Base-by-base conservation (phyloP, 1,140 invertebrate species). In the Maniola jurtina region DNA sequence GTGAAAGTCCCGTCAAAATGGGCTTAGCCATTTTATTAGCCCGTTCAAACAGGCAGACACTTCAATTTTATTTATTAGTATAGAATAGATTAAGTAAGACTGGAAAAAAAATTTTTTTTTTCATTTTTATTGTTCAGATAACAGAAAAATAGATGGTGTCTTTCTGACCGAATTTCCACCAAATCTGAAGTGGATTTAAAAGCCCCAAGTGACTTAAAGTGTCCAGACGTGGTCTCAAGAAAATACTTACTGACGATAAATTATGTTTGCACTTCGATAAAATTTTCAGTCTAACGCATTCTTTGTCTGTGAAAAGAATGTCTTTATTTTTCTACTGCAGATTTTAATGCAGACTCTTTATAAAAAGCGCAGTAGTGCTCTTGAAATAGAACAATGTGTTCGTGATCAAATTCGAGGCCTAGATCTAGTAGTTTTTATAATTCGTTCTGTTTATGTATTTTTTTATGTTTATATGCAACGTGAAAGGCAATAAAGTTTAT, bases 131-230 rank as follows among this genome's bases (percentile, higher is more conserved):
- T n/a, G n/a, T n/a, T n/a, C 13, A 48, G 13, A 48, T 11, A 50
- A 16, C 15, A 16, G 15, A 52, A 16, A 52, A 16, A 15, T 10
- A 25, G 14, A 15, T 25, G 7, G 2, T 52, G 15, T 13, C 13
- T n/a, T n/a, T 45, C 42, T 5, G 42, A 11, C 42, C 7, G 16
- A 52, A 16, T 15, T 52, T 25, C 13, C 11, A 13, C 14, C 48
- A 52, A 8, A 52, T 25, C 14, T 7, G 15, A 52, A 52, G 14
- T 52, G 48, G 48, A 52, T 52, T 52, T 52, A 52, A 14, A 25
- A 52, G 15, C 15, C 48, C 48, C 48, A 52, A 52, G 48, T 52
- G 48, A 52, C 16, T 52, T 52, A 52, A 25, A 52, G 48, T 52
- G 48, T 52, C 48, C 48, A 52, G 48, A 52, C 48, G 15, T 1